A percentile compares a stretch with the other conserved stretches of the same genome.
phyloP scores from a whole-genome alignment of 2,888 invertebrate genomes.

The Melanostoma scalare region DNA sequence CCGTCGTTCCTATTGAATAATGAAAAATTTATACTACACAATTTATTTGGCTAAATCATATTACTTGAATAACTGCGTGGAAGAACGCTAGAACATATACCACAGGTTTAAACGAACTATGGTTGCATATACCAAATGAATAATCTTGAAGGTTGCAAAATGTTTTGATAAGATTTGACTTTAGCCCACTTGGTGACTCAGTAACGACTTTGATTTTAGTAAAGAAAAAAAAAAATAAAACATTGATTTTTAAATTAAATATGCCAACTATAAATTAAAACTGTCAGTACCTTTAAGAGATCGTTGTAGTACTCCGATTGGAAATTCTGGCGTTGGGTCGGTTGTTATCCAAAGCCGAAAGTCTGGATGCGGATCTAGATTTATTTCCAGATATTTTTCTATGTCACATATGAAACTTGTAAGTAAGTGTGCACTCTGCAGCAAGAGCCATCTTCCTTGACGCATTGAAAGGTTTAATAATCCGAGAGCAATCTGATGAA shows the following conservation, averaged over 20 bases:
- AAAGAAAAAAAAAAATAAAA: conserved; percentile 73
- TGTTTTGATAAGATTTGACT: conserved; percentile 93
- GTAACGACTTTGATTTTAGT: conserved; percentile 88
- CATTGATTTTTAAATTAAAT: neutral
- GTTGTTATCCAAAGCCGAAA: conserved; percentile 97
- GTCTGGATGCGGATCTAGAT: conserved; percentile 92
- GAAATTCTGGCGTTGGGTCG: conserved; percentile 92
- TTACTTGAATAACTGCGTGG: conserved; percentile 94
- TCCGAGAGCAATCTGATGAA: conserved; percentile 85
- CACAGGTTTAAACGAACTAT: conserved; percentile 90
- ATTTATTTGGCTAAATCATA: conserved; percentile 10
- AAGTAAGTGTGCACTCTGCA: conserved; percentile 95
- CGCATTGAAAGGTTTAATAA: conserved; percentile 87
- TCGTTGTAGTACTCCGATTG: conserved; percentile 93
- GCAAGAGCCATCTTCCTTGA: conserved; percentile 94
- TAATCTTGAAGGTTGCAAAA: conserved; percentile 92
- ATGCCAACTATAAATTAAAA: neutral
- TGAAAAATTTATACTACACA: conserved; percentile 6
- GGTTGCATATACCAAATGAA: conserved; percentile 88
- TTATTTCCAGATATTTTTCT: conserved; percentile 91
- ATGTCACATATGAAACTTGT: conserved; percentile 90
- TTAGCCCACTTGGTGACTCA: conserved; percentile 95
- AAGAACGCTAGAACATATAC: conserved; percentile 95
- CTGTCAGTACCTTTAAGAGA: conserved; percentile 88
- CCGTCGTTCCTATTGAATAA: conserved; percentile 87